These are phyloP conservation scores for Phataginus tetradactyla DNA, from an alignment of 2,797 vertebrate species.

Conservation along the genomic window DNA sequence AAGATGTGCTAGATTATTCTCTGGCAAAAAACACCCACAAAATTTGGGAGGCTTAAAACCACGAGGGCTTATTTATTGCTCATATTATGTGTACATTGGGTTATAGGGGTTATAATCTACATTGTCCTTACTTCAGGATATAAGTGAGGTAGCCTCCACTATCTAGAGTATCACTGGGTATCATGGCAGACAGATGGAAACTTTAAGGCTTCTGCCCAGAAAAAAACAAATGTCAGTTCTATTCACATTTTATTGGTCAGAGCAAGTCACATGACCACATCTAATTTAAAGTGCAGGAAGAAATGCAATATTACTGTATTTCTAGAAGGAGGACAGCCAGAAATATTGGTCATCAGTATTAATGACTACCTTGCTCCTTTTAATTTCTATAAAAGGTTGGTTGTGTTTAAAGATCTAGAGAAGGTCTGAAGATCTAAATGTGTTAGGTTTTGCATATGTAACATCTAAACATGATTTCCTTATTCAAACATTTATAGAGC, in stretches of 20 bases:
- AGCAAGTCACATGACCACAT: background rate
- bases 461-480: background rate
- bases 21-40: background rate
- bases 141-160: background rate
- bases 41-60: background rate
- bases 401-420: background rate
- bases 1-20: constrained; percentile 11
- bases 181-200: background rate
- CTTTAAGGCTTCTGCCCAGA: background rate
- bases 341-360: background rate
- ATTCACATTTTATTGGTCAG: background rate
- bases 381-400: background rate
- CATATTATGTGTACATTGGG: background rate
- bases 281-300: background rate
- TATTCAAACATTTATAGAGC: constrained; percentile 20
- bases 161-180: background rate
- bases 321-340: background rate
- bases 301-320: background rate
- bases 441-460: background rate
- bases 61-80: background rate
- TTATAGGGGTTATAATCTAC: background rate
- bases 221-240: background rate
- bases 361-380: background rate
- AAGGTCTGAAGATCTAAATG: background rate
- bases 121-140: background rate